Evolutionary conservation across 1,140 invertebrate genomes (phyloP), one percentile per base, ranked within the genome.

Genomic region (Philopotamus ludificatus): DNA sequence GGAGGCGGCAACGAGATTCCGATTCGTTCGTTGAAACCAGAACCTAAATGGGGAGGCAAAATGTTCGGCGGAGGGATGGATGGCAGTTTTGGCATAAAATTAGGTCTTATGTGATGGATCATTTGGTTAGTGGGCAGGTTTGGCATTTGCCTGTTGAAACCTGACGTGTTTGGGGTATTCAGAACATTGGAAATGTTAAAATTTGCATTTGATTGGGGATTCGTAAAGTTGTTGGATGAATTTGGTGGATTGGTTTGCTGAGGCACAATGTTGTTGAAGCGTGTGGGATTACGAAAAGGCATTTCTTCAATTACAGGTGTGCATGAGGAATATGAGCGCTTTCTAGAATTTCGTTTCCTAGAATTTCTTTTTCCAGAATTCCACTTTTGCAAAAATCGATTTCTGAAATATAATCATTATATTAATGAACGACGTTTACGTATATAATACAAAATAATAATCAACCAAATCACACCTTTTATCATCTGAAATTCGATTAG

Each of bases 281-380:
- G 21, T 3, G 57, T 54, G 10, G n/a, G 39, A 47, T 66, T 66
- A 1, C 65, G 57, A 42, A 41, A 39, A 18, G 45, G 34, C 57
- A 66, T 61, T 15, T 64, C 55, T 49, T 68, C 67, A 15, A 65
- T 44, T 18, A 63, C 55, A 7, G 68, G 65, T 23, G 62, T 61
- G 58, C 63, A 70, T 1, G 68, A 57, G 15, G 68, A 67, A 39
- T 55, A 47, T 22, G 57, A 63, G 1, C 61, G 54, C n/a, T 41
- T 53, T 10, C 54, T 26, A 9, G 62, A 61, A 39, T 49, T 34
- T 22, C 53, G 42, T 26, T 34, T 49, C 1, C 34, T n/a, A n/a
- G n/a, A n/a, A n/a, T n/a, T n/a, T n/a, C n/a, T n/a, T n/a, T n/a
- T n/a, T 4, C 55, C 47, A 9, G 60, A 64, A n/a, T 70, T 65